Percentiles rank a stretch among this genome's conserved stretches.
phyloP scores from a whole-genome alignment of 2,113 vertebrate genomes.

The Seriola rivoliana region DNA sequence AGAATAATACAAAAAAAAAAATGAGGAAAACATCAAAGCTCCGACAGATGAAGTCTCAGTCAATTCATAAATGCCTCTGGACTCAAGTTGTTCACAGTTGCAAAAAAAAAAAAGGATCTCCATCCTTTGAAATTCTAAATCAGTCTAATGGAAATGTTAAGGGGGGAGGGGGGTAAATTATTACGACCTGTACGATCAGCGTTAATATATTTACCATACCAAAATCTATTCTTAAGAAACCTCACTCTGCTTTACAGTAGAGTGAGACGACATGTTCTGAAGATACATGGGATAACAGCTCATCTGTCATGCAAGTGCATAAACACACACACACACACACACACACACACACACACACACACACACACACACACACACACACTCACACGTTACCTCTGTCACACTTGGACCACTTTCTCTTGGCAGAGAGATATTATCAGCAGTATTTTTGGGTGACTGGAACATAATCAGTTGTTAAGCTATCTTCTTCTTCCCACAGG shows the following conservation, averaged over 20 bases:
- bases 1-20: conserved; percentile 56
- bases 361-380: conserved; percentile 14
- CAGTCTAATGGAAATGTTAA: conserved; percentile 54
- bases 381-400: conserved; percentile 13
- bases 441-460: conserved; percentile 60
- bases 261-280: neutral
- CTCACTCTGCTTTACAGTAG: conserved; percentile 1
- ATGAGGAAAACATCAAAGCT: conserved; percentile 76
- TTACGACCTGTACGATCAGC: conserved; percentile 10
- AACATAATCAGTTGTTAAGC: conserved; percentile 73
- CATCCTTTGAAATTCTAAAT: conserved; percentile 63
- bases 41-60: conserved; percentile 69
- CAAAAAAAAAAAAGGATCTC: conserved; percentile 40
- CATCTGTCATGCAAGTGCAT: neutral
- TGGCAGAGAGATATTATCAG: conserved; percentile 49
- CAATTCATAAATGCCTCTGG: conserved; percentile 69
- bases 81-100: conserved; percentile 44
- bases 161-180: conserved; percentile 9
- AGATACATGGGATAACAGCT: neutral
- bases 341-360: conserved; percentile 13
- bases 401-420: conserved; percentile 45
- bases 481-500: conserved; percentile 59
- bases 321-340: neutral
- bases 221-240: conserved; percentile 42
- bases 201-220: conserved; percentile 39